Evolutionary conservation across 1,140 invertebrate genomes (phyloP), one percentile per base, ranked within the genome.

Genomic region (Drosophila burlai): DNA sequence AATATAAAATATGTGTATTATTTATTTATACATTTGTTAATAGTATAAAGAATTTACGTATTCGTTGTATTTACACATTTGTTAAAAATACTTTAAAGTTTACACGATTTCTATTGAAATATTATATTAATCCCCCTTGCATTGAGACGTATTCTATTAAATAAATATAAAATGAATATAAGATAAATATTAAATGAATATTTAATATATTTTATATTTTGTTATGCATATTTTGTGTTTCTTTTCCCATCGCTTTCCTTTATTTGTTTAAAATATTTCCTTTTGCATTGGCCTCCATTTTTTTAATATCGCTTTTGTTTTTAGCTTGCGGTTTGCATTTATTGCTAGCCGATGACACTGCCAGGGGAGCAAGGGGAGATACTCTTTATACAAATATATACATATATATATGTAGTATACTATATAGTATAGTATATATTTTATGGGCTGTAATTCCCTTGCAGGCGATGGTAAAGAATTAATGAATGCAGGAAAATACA

Each of bases 291-390:
- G 16, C 24, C 26, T 31, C 3, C n/a, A 11, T 1, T 1, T 43
- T 57, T 67, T 55, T 29, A 9, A 8, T 9, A 18, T 18, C 24
- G 13, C 24, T 34, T 59, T 38, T 69, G 46, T 64, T 64, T 64
- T 81, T 58, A 64, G 73, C 73, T 55, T 58, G 62, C 40, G 59
- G 49, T 38, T 43, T 67, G 60, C 55, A 61, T 83, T 83, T 83
- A 84, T 83, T 83, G 81, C 79, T 76, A 73, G 65, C 81, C 83
- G 81, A 80, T 80, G 81, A 76, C 72, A 83, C 47, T 24, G 62
- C 50, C 9, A 26, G 26, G 24, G 40, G 8, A 52, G 26, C 49
- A 18, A 10, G 15, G 24, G 24, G 15, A 21, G 21, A 21, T 21
- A 21, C 21, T 21, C 21, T 21, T 1, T 21, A 16, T 24, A 26